Base-by-base conservation (phyloP, 1,140 invertebrate genomes). In the Pseudomyrmex dendroicus region DNA sequence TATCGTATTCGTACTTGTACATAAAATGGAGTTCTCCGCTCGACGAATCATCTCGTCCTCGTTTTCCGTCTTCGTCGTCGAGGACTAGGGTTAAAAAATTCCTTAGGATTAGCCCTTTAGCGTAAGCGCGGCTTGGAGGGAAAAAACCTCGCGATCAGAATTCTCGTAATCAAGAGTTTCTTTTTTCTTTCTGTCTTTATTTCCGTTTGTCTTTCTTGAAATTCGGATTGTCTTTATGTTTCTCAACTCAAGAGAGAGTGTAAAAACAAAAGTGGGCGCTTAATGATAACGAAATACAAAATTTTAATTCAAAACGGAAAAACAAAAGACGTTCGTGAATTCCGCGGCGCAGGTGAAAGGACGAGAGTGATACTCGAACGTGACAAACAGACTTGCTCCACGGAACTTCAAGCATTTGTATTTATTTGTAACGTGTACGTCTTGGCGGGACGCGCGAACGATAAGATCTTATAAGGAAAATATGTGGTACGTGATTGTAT, bases 401-500 rank as follows among this genome's bases (percentile, higher is more conserved):
- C 13, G 12, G 68, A 35, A 64, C 54, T 50, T 78, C 48, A 44
- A 56, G 20, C 25, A 74, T 70, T 86, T 87, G 56, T 87, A 86
- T 80, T 25, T 59, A 50, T 56, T 76, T 68, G 63, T 68, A 84
- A 22, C 22, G 64, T 73, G 68, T 22, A 73, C 73, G 74, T 73
- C 59, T 83, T 83, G 73, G 85, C 82, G 73, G 74, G 86, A 87
- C 61, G 63, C 83, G 84, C 83, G 89, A 88, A 89, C 70, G 82
- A 67, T 73, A 73, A 74, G 25, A 67, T 83, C 83, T 90, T 86
- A 67, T 83, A 88, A 89, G 66, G 82, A 89, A 90, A 78, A 84
- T 85, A 87, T 80, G 82, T 89, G 86, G 74, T 82, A 91, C 68
- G 76, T 91, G 84, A 90, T 86, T 91, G 86, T 91, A 91, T 90